These are phyloP conservation scores for Atrichornis clamosus DNA, from an alignment of 2,113 vertebrate genomes.

Conservation along the genomic window DNA sequence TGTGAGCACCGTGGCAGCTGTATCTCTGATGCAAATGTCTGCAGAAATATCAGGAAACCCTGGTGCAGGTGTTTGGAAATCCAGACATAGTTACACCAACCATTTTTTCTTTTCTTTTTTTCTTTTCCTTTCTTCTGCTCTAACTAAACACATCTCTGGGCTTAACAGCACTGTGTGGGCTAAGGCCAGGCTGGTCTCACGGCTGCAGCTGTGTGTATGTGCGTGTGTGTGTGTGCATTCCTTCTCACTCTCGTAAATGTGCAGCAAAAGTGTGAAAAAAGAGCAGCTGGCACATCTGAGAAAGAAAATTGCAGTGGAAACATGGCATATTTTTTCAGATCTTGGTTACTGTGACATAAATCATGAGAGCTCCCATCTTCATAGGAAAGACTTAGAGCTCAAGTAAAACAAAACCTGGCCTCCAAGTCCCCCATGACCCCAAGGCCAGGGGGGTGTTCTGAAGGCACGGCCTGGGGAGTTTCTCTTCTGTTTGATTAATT, in stretches of 20 bases:
- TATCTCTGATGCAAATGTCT: conserved; percentile 64
- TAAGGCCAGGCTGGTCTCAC: conserved; percentile 31
- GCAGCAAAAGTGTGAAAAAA: conserved; percentile 69
- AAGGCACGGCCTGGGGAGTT: neutral
- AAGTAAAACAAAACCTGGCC: neutral
- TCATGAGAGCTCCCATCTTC: neutral
- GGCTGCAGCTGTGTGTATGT: conserved; percentile 60
- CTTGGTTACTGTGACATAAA: neutral
- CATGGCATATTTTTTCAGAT: neutral
- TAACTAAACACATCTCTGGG: conserved; percentile 3
- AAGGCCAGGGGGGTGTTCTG: neutral
- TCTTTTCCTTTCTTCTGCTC: neutral
- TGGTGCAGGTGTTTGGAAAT: conserved; percentile 72
- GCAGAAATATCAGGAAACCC: conserved; percentile 65
- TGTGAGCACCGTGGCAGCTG: conserved; percentile 58
- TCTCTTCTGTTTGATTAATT: neutral
- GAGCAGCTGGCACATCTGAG: conserved; percentile 62
- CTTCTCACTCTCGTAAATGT: conserved; percentile 67
- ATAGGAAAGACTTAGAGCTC: neutral
- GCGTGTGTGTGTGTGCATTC: conserved; percentile 34
- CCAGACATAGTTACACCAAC: conserved; percentile 52
- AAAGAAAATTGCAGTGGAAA: conserved; percentile 59
- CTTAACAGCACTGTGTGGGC: conserved; percentile 8
- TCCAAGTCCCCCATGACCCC: neutral
- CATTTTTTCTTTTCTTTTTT: neutral